These are phyloP conservation scores for Isaurus tuberculatus DNA, from an alignment of 92 coral and sea anemone genomes.

Conservation along the genomic window DNA sequence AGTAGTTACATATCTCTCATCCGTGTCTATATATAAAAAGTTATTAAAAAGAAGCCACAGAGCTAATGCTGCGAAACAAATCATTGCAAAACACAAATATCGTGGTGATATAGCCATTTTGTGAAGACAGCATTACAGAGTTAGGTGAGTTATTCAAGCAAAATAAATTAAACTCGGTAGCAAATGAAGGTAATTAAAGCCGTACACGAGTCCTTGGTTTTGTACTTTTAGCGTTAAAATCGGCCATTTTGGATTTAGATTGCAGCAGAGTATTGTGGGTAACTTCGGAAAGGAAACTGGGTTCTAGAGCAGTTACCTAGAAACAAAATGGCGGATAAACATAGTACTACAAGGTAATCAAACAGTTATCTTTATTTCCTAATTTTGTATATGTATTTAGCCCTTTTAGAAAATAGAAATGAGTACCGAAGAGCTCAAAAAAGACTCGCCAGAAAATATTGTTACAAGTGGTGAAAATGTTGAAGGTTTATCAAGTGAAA, in stretches of 20 bases:
- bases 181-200: too few relatives aligned
- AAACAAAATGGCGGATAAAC: slow-evolving; percentile 52
- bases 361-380: neutral
- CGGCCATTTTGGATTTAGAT: slow-evolving; percentile 27
- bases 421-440: neutral
- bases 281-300: slow-evolving; percentile 8
- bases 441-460: neutral
- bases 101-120: neutral
- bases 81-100: neutral
- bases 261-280: slow-evolving; percentile 18
- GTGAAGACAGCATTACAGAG: neutral
- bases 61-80: neutral
- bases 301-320: slow-evolving; percentile 34
- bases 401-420: neutral
- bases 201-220: too few relatives aligned
- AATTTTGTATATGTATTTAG: neutral
- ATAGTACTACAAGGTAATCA: neutral
- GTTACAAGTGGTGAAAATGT: neutral
- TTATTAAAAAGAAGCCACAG: neutral
- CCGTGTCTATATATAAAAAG: neutral
- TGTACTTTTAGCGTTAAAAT: neutral
- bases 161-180: neutral
- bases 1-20: neutral
- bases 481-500: neutral
- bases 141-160: neutral